These are phyloP conservation scores for Danionella dracula DNA, from an alignment of 2,797 vertebrate species.

Conservation along the genomic window DNA sequence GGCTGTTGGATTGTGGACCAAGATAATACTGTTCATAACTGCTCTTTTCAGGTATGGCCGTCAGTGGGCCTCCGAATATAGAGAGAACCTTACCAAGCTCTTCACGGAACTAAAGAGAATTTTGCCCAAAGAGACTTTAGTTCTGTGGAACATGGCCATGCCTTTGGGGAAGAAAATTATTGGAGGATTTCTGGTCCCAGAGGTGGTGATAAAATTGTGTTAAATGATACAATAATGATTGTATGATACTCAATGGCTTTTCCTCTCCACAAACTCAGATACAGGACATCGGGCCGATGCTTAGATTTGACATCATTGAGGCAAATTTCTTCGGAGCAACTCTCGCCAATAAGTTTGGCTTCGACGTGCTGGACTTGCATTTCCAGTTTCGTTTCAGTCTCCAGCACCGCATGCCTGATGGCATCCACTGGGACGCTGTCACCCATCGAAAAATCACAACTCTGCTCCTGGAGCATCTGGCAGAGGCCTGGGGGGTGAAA, in stretches of 20 bases:
- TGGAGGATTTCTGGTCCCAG: constrained; percentile 79
- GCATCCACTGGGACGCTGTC: constrained; percentile 76
- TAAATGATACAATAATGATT: neutral
- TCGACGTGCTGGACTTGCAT: constrained; percentile 79
- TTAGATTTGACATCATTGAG: constrained; percentile 72
- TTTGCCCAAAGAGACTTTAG: constrained; percentile 67
- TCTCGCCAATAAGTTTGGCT: constrained; percentile 61
- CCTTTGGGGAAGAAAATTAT: constrained; percentile 68
- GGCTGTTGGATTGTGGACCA: too few relatives aligned
- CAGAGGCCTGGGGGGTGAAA: constrained; percentile 72
- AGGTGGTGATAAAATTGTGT: constrained; percentile 58
- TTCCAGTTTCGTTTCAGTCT: constrained; percentile 74
- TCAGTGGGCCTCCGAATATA: constrained; percentile 63
- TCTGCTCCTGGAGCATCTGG: constrained; percentile 67
- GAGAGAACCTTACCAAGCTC: constrained; percentile 65
- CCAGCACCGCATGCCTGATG: constrained; percentile 65
- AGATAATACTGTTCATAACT: neutral
- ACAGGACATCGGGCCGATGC: constrained; percentile 51
- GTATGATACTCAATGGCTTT: neutral
- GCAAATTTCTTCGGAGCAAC: constrained; percentile 78
- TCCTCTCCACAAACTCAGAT: constrained; percentile 51
- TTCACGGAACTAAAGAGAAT: constrained; percentile 63
- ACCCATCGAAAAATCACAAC: constrained; percentile 73
- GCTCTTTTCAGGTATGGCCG: constrained; percentile 67
- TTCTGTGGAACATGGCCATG: constrained; percentile 85